Conservation (phyloP, 2,113 vertebrate species). For the Suncus etruscus region DNA sequence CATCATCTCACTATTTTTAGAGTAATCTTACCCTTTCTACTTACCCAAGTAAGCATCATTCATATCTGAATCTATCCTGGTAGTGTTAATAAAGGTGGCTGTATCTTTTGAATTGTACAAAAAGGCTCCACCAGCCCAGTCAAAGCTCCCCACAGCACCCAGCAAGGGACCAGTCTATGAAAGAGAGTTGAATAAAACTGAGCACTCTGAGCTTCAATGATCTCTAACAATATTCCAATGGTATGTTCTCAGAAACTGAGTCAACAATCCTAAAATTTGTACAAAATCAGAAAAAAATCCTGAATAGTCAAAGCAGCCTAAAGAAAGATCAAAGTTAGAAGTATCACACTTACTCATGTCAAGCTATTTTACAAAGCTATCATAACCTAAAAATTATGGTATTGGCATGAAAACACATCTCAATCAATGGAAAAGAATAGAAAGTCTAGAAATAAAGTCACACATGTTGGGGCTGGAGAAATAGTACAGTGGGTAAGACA, state of each 20-base stretch:
- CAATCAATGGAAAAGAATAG: background rate
- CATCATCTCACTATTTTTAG: background rate
- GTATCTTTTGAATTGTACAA: background rate
- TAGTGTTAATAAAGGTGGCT: slow-evolving; percentile 77
- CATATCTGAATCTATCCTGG: slow-evolving; percentile 72
- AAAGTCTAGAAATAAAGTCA: background rate
- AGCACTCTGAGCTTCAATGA: background rate
- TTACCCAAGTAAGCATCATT: slow-evolving; percentile 84
- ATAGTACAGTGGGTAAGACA: no score
- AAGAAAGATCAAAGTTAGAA: slow-evolving; percentile 22
- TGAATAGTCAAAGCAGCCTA: background rate
- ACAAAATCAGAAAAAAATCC: background rate
- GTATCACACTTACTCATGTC: background rate
- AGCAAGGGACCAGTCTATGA: slow-evolving; percentile 74
- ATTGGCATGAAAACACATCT: background rate
- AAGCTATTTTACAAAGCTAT: slow-evolving; percentile 16
- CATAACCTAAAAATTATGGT: background rate
- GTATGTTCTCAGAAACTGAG: background rate
- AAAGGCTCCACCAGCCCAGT: slow-evolving; percentile 84
- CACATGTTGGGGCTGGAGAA: background rate
- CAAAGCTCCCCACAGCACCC: slow-evolving; percentile 83
- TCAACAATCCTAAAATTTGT: background rate
- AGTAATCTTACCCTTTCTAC: background rate
- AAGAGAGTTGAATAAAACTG: background rate
- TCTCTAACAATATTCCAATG: slow-evolving; percentile 7